Base-by-base conservation (phyloP, 1,140 invertebrate species). In the Diuraphis noxia region DNA sequence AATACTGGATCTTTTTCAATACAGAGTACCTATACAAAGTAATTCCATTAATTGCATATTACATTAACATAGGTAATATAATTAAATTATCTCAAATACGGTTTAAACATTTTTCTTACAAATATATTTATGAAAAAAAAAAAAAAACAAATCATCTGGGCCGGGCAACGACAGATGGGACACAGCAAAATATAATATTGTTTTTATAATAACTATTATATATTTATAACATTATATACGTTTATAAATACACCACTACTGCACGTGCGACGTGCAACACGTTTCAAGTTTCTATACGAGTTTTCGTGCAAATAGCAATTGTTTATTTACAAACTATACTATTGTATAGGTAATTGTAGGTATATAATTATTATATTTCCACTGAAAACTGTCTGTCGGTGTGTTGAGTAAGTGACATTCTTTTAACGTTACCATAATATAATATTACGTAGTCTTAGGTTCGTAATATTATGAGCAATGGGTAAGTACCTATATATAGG, bases 251-350 rank as follows among this genome's bases (percentile, higher is more conserved):
- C 21, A 34, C n/a, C 34, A 36, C n/a, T 36, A 36, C n/a, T 36
- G 21, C 19, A 36, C 34, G 72, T 36, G 72, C 19, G 19, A 34
- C 56, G 30, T 21, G 7, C 34, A 36, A 79, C 21, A 43, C 25
- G n/a, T 43, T 84, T 43, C 41, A 43, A 84, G 41, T 84, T 84
- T 84, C 41, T 84, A 84, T 84, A 84, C 40, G 30, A 43, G 82
- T 84, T 84, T 84, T 84, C 10, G 81, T n/a, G 9, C 30, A 43
- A 30, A 84, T 41, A 82, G n/a, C 25, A 21, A n/a, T 30, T 13
- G 41, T 84, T 41, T 84, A 4, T 84, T 84, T 43, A n/a, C 81
- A 43, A 84, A 43, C 56, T 72, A n/a, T 19, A 4, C 49, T 52
- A 8, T 19, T 2, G 17, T 49, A 21, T 17, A 0, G 21, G 6